Percentiles rank a stretch among this genome's conserved stretches.
Conservation (phyloP, 2,888 invertebrate genomes). For the Drosophila borborema region DNA sequence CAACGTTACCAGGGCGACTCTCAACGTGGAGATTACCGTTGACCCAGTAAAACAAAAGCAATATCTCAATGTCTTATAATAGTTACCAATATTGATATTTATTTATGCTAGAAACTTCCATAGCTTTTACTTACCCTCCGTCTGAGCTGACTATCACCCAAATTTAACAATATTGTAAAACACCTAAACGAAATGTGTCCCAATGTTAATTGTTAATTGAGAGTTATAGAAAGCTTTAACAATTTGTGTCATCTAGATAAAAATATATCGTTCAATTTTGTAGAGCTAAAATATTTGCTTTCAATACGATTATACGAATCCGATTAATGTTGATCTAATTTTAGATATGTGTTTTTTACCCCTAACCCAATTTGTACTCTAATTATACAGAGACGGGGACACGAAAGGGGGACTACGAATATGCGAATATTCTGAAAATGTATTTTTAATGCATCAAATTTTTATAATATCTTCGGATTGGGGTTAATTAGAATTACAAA, state of each 20-base stretch:
- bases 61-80: slow-evolving; percentile 3
- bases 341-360: slow-evolving; percentile 4
- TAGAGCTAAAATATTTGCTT: slow-evolving; percentile 53
- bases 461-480: neutral
- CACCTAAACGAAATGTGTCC: slow-evolving; percentile 12
- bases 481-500: slow-evolving; percentile 11
- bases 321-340: slow-evolving; percentile 26
- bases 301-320: slow-evolving; percentile 47
- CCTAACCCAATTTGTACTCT: slow-evolving; percentile 12
- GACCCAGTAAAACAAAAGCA: neutral
- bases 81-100: slow-evolving; percentile 46
- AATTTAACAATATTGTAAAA: slow-evolving; percentile 19
- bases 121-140: slow-evolving; percentile 18
- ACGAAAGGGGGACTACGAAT: neutral
- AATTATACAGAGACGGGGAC: slow-evolving; percentile 14
- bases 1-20: slow-evolving; percentile 53
- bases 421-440: neutral
- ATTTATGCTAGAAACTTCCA: slow-evolving; percentile 34
- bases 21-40: slow-evolving; percentile 53
- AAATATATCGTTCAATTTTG: slow-evolving; percentile 38
- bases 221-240: slow-evolving; percentile 42
- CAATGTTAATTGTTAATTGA: slow-evolving; percentile 42
- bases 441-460: neutral
- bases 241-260: slow-evolving; percentile 58
- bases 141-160: slow-evolving; percentile 7